Evolutionary conservation across 2,113 vertebrate species (phyloP), one percentile per base, ranked within the genome.

Genomic region (Gambusia affinis): DNA sequence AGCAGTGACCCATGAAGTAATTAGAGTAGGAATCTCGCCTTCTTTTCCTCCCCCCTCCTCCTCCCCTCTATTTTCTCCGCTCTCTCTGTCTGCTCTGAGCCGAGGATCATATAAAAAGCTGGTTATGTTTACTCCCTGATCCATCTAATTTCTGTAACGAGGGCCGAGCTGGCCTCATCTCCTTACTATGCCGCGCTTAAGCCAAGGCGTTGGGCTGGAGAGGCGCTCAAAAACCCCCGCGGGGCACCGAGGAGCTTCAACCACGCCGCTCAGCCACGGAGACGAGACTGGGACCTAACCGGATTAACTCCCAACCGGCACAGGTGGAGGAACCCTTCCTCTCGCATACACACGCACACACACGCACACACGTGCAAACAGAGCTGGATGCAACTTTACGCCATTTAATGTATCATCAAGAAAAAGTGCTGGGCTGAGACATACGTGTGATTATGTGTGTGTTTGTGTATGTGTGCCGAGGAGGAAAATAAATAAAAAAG

Each of bases 71-170:
- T 92, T 89, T 85, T 85, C 88, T 70, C 81, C 47, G 87, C 91
- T 91, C 86, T 88, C 72, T 90, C 44, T 47, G 78, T 84, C 87
- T 89, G 92, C 92, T 94, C 91, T 85, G 91, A 94, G 94, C 88
- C 87, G 83, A 85, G 93, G 91, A 95, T 95, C 95, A 96, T 95
- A 96, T 96, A 95, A 98, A 97, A 90, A 97, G 95, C 93, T 94
- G 93, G 94, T 94, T 96, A 95, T 97, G 95, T 98, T 97, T 96
- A 96, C 95, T 96, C 96, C 96, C 96, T 96, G 95, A 96, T 97
- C 95, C 95, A 91, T 95, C 95, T 96, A 95, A 97, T 97, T 97
- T 97, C 94, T 95, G 95, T 96, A 96, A 96, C 95, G 89, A 96
- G 94, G 94, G 88, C 95, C 95, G 93, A 96, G 94, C 91, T 67